Base-by-base conservation (phyloP, 2,888 invertebrate genomes). In the Dolichomitus sp. region DNA sequence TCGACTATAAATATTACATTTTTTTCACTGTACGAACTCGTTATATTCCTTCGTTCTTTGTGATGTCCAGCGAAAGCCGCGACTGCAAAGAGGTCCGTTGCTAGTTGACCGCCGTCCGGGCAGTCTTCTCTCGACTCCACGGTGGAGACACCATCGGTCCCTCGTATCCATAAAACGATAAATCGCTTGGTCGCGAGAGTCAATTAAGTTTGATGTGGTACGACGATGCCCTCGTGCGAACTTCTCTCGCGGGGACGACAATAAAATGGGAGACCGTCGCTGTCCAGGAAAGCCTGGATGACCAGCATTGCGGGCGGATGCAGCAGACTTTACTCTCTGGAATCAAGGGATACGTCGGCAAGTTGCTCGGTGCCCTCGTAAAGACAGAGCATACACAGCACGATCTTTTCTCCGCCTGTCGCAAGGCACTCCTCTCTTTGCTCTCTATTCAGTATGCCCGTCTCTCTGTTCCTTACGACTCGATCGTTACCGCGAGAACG, bases 201-300 rank as follows among this genome's bases (percentile, higher is more conserved):
- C 89, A 87, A 89, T 89, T 89, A 89, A 89, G 87, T 88, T 87
- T 84, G 86, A 87, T 85, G 86, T 82, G 83, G 82, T 82, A 78
- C 80, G 81, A 72, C 85, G 65, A 57, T 33, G 61, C n/a, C 42
- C 59, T 68, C 63, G 65, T 57, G 69, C 78, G 65, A 66, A 45
- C 37, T 75, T 72, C 68, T 45, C 59, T 66, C 63, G 66, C 72
- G 66, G 48, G 57, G 70, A 72, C 61, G 74, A 81, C 63, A 72
- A 82, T 79, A 82, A 82, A 82, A 79, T 72, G 50, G 78, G 59
- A 82, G 70, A 33, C 68, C 37, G 45, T 63, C 78, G 69, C 75
- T 79, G 82, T 75, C 70, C 66, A 14, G 70, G 59, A 33, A 45
- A 79, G 52, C 7, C 37, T n/a, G 33, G 11, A 48, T 37, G 42